Evolutionary conservation across 2,888 invertebrate species (phyloP), one percentile per base, ranked within the genome.

Genomic region (Ligdia adustata): DNA sequence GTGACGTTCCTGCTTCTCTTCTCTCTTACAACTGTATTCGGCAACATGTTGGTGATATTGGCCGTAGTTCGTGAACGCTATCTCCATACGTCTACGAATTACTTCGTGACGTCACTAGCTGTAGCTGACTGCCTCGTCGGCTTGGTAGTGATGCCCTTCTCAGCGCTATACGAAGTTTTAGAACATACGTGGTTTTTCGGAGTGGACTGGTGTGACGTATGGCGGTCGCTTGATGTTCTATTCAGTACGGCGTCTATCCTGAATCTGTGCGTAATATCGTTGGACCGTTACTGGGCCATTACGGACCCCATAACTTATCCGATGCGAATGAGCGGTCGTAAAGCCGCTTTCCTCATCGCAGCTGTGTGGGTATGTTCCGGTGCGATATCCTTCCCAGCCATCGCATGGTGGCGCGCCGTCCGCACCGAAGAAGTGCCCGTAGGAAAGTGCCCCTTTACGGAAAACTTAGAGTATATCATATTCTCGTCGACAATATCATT

Each of bases 221-320:
- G 99, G 98, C 93, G 98, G 41, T 98, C 98, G 0, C 82, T 99
- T 55, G 99, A 99, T 76, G 99, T 99, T 1, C 92, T 99, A 1
- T 99, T 98, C 66, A 98, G 98, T 67, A 99, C 99, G 0, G 99
- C 99, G 3, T 98, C 98, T 6, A 99, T 99, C 66, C 91, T 99
- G 37, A 99, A 99, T 85, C 91, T 99, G 41, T 99, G 99, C 84
- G 98, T 99, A 16, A 99, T 99, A 69, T 97, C 98, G 0, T 80
- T 99, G 67, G 99, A 99, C 79, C 93, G 98, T 9, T 99, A 99
- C 83, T 98, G 99, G 98, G 99, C 99, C 31, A 99, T 99, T 55
- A 98, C 98, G 7, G 98, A 99, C 85, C 99, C 99, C 0, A 98
- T 99, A 61, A 97, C 97, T 33, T 99, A 99, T 85, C 98, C 99